These are phyloP conservation scores for Salminus brasiliensis DNA, from an alignment of 2,113 vertebrate species.

Conservation along the genomic window DNA sequence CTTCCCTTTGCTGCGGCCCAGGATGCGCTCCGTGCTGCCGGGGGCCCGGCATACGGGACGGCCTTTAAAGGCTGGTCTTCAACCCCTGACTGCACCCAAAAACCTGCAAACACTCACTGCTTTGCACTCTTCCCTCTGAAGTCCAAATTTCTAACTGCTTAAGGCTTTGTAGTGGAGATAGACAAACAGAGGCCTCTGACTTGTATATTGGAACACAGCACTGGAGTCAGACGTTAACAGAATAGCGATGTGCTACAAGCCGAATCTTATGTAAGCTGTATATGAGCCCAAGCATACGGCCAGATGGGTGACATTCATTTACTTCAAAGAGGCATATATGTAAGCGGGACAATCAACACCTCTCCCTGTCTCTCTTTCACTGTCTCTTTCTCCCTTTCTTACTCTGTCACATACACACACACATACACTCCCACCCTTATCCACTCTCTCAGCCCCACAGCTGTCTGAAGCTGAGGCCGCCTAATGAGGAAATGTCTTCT, in stretches of 20 bases:
- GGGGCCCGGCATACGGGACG: conserved; percentile 8
- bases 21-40: conserved; percentile 31
- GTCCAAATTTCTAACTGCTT: conserved; percentile 14
- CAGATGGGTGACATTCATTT: neutral
- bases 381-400: conserved; percentile 40
- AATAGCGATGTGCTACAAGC: neutral
- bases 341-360: conserved; percentile 17
- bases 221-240: conserved; percentile 17
- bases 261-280: neutral
- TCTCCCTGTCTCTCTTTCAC: conserved; percentile 38
- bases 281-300: neutral
- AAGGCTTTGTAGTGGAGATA: conserved; percentile 23
- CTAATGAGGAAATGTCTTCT: conserved; percentile 80
- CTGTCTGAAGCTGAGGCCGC: conserved; percentile 73
- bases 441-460: conserved; percentile 67
- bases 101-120: neutral
- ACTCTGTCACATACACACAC: conserved; percentile 53
- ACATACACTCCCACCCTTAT: conserved; percentile 57
- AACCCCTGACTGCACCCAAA: conserved; percentile 49
- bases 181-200: conserved; percentile 27
- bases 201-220: neutral
- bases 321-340: conserved; percentile 11
- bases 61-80: conserved; percentile 53
- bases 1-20: conserved; percentile 60
- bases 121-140: conserved; percentile 1